A percentile compares a stretch with the other conserved stretches of the same genome.
These are phyloP conservation scores for Monodelphis domestica DNA, from an alignment of 2,797 vertebrate species.

Conservation along the genomic window DNA sequence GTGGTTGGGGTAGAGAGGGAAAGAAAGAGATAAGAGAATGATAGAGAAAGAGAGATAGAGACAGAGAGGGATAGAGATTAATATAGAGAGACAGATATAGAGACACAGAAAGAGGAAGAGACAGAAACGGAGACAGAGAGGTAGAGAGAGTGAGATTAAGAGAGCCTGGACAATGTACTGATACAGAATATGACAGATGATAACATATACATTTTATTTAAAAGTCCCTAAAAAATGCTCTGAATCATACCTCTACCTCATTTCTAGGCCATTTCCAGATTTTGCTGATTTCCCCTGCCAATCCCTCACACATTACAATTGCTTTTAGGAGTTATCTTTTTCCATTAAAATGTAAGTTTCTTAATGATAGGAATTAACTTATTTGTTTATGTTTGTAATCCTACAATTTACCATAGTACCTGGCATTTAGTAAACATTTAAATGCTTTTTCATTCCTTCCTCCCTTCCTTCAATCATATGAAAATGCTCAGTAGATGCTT, in stretches of 20 bases:
- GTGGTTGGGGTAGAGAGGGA: no score
- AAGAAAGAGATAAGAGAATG: neutral
- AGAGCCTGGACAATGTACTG: neutral
- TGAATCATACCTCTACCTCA: neutral
- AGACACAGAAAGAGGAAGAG: neutral
- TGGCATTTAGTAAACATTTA: neutral
- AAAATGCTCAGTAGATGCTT: conserved; percentile 38
- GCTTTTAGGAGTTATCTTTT: neutral
- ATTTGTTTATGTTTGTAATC: neutral
- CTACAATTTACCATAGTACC: neutral
- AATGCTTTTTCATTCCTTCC: neutral
- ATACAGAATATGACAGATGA: neutral
- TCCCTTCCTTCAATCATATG: neutral
- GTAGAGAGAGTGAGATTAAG: neutral
- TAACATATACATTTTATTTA: neutral
- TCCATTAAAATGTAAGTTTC: neutral
- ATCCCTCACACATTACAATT: neutral
- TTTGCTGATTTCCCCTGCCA: neutral
- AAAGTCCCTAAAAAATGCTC: neutral
- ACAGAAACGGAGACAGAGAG: neutral
- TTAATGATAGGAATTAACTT: neutral
- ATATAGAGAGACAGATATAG: neutral
- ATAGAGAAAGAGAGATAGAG: neutral
- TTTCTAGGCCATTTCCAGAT: neutral
- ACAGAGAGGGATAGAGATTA: no score